Evolutionary conservation across 2,888 invertebrate species (phyloP).

Genomic region (Chrysolina oricalcia): DNA sequence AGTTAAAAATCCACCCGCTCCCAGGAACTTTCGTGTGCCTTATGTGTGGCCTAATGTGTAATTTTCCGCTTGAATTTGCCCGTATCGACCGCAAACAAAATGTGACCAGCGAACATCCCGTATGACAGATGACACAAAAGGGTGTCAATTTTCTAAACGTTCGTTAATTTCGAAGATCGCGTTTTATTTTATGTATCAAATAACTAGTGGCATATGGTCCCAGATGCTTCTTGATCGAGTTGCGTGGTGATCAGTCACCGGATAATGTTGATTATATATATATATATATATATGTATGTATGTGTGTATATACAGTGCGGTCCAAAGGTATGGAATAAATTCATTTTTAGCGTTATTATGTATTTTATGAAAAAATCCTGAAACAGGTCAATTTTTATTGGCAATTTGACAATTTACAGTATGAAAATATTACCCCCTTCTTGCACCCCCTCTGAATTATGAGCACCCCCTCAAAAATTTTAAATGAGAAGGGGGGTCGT

Average conservation of each 20-base stretch:
- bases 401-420: too few species aligned
- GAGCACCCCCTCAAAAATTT: too few species aligned
- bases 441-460: too few species aligned
- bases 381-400: too few species aligned
- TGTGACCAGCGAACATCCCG: conserved; percentile 42
- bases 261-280: neutral
- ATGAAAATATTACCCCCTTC: too few species aligned
- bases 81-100: conserved; percentile 12
- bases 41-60: conserved; percentile 39
- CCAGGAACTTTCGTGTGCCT: conserved; percentile 1
- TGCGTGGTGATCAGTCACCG: neutral
- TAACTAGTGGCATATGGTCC: conserved; percentile 39
- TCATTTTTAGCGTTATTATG: too few species aligned
- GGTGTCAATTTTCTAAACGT: conserved; percentile 62
- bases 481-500: too few species aligned
- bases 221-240: neutral
- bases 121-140: conserved; percentile 59
- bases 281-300: too few species aligned
- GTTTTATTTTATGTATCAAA: conserved; percentile 40
- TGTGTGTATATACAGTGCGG: too few species aligned
- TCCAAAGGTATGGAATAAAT: too few species aligned
- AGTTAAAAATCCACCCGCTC: neutral
- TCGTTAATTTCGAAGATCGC: conserved; percentile 52
- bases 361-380: too few species aligned
- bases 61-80: conserved; percentile 54